These are phyloP conservation scores for Elmis aenea DNA, from an alignment of 2,888 invertebrate genomes.

Conservation along the genomic window DNA sequence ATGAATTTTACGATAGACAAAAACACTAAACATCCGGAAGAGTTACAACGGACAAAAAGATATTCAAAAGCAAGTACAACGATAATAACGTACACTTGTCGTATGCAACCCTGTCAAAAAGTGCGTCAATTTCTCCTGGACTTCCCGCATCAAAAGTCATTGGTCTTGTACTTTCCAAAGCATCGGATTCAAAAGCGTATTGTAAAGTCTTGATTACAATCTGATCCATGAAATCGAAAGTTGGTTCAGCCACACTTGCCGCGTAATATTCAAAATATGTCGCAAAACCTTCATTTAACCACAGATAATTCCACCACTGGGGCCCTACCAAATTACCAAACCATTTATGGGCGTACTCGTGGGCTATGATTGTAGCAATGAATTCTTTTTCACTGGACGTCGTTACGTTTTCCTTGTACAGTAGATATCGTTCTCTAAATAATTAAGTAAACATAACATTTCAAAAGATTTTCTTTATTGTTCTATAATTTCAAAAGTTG, in stretches of 20 bases:
- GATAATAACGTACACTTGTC: constrained; percentile 47
- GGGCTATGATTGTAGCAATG: constrained; percentile 52
- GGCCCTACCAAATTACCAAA: constrained; percentile 63
- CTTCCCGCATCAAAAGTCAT: constrained; percentile 50
- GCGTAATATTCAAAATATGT: constrained; percentile 51
- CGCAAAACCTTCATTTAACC: constrained; percentile 70
- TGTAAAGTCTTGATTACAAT: constrained; percentile 6
- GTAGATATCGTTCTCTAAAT: constrained; percentile 53
- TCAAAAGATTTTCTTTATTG: too few relatives aligned
- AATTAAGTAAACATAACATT: too few relatives aligned
- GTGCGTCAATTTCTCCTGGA: constrained; percentile 52
- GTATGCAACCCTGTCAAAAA: constrained; percentile 65
- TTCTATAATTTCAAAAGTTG: too few relatives aligned
- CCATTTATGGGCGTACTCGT: constrained; percentile 69
- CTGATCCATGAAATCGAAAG: constrained; percentile 13
- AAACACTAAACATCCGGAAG: too few relatives aligned
- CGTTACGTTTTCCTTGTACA: constrained; percentile 48
- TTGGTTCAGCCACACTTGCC: constrained; percentile 26
- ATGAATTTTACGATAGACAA: too few relatives aligned
- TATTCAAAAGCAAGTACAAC: neutral
- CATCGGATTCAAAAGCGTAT: constrained; percentile 7
- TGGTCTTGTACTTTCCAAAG: constrained; percentile 47
- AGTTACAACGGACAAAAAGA: too few relatives aligned
- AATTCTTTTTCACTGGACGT: constrained; percentile 47
- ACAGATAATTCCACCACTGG: constrained; percentile 59